Evolutionary conservation across 2,113 vertebrate genomes (phyloP).

Genomic region (Mastomys coucha): DNA sequence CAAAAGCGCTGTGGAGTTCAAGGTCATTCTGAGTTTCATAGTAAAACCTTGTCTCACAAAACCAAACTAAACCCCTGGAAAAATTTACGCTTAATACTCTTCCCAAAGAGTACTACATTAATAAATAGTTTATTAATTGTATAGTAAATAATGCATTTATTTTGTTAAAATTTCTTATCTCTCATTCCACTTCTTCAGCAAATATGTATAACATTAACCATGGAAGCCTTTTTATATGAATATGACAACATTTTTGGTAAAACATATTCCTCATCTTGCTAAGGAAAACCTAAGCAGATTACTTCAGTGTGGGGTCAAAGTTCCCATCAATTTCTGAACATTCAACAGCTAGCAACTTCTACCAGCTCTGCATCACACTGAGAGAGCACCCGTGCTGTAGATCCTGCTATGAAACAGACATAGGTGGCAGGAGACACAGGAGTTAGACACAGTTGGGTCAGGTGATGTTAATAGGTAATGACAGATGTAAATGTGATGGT

Average conservation of each 20-base stretch:
- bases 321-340: neutral
- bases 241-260: constrained; percentile 15
- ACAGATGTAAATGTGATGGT: neutral
- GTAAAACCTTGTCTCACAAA: neutral
- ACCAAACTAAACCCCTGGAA: neutral
- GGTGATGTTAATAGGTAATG: neutral
- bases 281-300: constrained; percentile 8
- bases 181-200: neutral
- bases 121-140: constrained; percentile 60
- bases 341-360: neutral
- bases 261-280: neutral
- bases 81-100: constrained; percentile 34
- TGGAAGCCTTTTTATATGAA: neutral
- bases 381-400: neutral
- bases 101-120: constrained; percentile 2
- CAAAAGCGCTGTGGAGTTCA: neutral
- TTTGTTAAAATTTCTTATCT: constrained; percentile 48
- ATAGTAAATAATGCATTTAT: constrained; percentile 31
- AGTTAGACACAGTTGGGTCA: neutral
- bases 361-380: neutral
- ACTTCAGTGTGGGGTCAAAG: neutral
- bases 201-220: neutral
- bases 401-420: neutral
- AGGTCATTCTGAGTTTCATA: neutral
- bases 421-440: neutral